Base-by-base conservation (phyloP, 2,888 invertebrate genomes). In the Dromius quadrimaculatus region DNA sequence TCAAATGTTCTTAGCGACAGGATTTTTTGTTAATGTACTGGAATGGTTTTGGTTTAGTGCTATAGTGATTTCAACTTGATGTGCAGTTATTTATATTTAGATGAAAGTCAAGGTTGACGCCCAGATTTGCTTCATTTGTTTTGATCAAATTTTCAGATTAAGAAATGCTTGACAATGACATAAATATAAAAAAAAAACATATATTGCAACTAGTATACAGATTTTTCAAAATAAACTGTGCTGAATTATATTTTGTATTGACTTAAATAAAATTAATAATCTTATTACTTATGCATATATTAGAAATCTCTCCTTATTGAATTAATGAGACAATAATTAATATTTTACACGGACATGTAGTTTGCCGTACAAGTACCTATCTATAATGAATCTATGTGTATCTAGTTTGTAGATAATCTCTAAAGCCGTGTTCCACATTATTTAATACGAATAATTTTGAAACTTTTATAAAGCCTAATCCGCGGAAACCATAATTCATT, bases 401-500 rank as follows among this genome's bases (percentile, higher is more conserved):
- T n/a, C n/a, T n/a, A n/a, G n/a, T n/a, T n/a, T n/a, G n/a, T 54
- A 54, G 50, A 28, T 54, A 54, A 59, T 59, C 36, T 34, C 5
- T 59, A 36, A 36, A 36, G 36, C 59, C 34, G 59, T 59, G 59
- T 59, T 59, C 59, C 36, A 59, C 59, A 59, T 59, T 36, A 36
- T 59, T n/a, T 36, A 57, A 59, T 59, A 64, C 47, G 64, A 64
- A 64, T 64, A 64, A 64, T 64, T n/a, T 45, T 64, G 32, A 28
- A 47, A 43, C 45, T 34, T 64, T 64, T 64, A 64, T 64, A 45
- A 47, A 17, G 64, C 38, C 38, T 38, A 50, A 54, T 50, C 66
- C 66, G 57, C 50, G 66, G 66, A 66, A 66, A 66, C 66, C 54
- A 57, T 66, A 66, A 50, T 54, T 66, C 66, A 66, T 66, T 38